These are phyloP conservation scores for Umimayanthus chanpuru DNA, from an alignment of 92 coral and sea anemone species.

Conservation along the genomic window DNA sequence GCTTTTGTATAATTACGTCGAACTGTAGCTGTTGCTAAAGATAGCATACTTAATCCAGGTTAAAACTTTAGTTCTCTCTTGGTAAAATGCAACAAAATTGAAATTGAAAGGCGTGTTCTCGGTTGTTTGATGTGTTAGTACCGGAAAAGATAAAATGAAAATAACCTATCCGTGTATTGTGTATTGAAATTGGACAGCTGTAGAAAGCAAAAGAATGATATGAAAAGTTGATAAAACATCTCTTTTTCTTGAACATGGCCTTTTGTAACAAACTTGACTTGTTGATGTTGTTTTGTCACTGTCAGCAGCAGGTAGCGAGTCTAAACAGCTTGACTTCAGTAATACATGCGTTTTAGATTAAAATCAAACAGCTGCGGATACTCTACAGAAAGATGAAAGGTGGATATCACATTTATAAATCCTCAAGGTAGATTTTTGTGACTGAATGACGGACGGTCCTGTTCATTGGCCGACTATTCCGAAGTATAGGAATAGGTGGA, in stretches of 20 bases:
- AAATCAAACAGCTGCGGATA: slow-evolving; percentile 7
- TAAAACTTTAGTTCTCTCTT: too few relatives aligned
- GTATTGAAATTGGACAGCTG: neutral
- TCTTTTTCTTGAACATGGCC: neutral
- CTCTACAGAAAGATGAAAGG: neutral
- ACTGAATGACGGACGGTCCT: neutral
- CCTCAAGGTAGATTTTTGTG: too few relatives aligned
- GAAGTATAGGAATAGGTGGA: too few relatives aligned
- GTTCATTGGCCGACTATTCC: neutral
- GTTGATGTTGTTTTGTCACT: neutral
- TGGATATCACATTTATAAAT: neutral
- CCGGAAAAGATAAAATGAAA: neutral
- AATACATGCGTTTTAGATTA: neutral
- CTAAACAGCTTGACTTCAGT: neutral
- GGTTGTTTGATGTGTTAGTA: neutral
- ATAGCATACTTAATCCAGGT: too few relatives aligned
- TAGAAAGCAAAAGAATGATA: neutral
- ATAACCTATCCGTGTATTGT: neutral
- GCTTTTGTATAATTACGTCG: neutral
- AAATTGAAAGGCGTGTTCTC: neutral
- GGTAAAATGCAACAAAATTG: neutral
- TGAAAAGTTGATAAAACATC: neutral
- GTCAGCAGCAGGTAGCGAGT: neutral
- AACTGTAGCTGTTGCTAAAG: neutral
- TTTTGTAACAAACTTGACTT: neutral